Evolutionary conservation across 2,888 invertebrate genomes (phyloP).

Genomic region (Psococerastis gibbosa): DNA sequence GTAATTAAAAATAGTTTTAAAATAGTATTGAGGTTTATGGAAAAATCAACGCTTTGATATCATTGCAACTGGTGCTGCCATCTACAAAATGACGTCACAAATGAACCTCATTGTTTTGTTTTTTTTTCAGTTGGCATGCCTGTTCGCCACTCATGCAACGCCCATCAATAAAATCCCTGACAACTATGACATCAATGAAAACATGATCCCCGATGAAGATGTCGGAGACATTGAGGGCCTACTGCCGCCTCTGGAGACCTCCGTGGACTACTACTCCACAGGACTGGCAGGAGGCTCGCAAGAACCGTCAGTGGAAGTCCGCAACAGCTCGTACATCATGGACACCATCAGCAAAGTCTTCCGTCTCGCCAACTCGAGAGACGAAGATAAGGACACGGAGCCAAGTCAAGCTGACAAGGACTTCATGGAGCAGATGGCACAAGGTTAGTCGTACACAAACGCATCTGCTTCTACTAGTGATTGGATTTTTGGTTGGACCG

Average conservation of each 20-base stretch:
- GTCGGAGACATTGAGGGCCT: not conserved
- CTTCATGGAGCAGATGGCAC: too few species aligned
- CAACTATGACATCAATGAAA: slow-evolving; percentile 8
- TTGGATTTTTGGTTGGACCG: too few species aligned
- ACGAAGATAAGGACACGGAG: not conserved
- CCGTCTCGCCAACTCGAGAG: not conserved
- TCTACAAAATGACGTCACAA: too few species aligned
- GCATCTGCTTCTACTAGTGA: too few species aligned
- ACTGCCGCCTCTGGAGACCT: not conserved
- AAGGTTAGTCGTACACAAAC: too few species aligned
- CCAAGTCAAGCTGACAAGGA: not conserved
- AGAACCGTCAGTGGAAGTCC: not conserved
- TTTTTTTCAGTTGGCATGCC: not conserved
- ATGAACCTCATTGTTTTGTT: too few species aligned
- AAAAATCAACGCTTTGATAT: too few species aligned
- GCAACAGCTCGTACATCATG: not conserved
- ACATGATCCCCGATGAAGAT: slow-evolving; percentile 2
- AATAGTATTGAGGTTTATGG: too few species aligned
- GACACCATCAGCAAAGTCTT: slow-evolving; percentile 1
- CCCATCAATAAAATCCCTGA: not conserved
- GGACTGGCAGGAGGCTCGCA: too few species aligned
- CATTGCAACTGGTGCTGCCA: too few species aligned
- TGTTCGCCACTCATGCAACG: not conserved
- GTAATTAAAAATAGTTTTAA: too few species aligned
- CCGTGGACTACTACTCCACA: not conserved